Percentiles rank a stretch among this genome's conserved stretches.
Conservation (phyloP, 2,113 vertebrate genomes). For the Peromyscus polionotus region DNA sequence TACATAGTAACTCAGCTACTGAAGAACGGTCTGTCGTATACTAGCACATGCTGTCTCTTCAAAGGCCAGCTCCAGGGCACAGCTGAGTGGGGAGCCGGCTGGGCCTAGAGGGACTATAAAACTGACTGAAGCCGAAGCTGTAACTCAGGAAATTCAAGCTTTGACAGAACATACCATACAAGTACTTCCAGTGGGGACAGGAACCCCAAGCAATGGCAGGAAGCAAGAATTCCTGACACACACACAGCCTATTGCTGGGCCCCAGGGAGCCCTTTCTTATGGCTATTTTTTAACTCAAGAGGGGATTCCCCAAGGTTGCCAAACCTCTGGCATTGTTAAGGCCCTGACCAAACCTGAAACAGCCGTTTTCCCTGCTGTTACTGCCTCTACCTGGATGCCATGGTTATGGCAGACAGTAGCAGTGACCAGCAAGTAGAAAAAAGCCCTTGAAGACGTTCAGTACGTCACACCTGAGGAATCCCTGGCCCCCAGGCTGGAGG, state of each 20-base stretch:
- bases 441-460: not conserved
- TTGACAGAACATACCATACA: constrained; percentile 25
- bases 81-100: not conserved
- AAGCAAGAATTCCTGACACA: constrained; percentile 77
- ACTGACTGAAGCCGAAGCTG: constrained; percentile 37
- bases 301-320: constrained; percentile 55
- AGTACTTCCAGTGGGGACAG: constrained; percentile 56
- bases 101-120: not conserved
- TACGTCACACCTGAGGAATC: not conserved
- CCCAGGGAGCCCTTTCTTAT: not conserved
- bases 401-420: not conserved
- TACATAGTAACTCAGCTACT: not conserved
- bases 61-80: not conserved
- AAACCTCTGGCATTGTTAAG: not conserved
- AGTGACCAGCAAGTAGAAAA: not conserved
- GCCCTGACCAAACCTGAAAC: not conserved
- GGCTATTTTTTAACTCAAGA: constrained; percentile 60
- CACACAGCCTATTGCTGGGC: constrained; percentile 54
- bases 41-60: not conserved
- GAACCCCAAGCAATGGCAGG: constrained; percentile 71
- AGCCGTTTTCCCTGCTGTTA: not conserved
- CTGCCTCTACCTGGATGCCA: too few relatives aligned
- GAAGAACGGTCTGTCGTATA: not conserved
- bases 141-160: constrained; percentile 68
- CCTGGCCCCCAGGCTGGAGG: not conserved